These are phyloP conservation scores for Spilosoma lubricipeda DNA, from an alignment of 2,888 invertebrate species.

Conservation along the genomic window DNA sequence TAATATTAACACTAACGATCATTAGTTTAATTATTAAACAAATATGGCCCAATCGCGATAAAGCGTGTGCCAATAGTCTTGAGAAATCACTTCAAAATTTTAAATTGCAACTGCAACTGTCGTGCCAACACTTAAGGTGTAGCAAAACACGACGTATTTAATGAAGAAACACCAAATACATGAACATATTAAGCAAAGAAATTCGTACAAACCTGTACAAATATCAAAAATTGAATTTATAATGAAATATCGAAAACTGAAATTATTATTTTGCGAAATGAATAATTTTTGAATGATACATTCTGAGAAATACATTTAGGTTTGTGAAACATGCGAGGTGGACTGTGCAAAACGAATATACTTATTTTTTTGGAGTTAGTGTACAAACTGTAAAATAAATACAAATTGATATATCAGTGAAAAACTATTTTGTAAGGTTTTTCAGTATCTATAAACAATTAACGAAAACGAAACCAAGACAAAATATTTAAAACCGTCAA, in stretches of 20 bases:
- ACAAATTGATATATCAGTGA: too few relatives aligned
- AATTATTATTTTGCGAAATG: background rate
- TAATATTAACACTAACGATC: constrained; percentile 7
- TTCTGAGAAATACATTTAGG: background rate
- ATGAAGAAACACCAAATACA: background rate
- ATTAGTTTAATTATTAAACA: constrained; percentile 2
- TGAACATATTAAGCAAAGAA: background rate
- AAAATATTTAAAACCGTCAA: too few relatives aligned
- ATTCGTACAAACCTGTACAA: background rate
- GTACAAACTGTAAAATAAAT: too few relatives aligned
- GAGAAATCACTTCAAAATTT: background rate
- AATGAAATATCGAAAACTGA: background rate
- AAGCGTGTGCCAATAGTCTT: constrained; percentile 8
- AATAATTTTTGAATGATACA: background rate
- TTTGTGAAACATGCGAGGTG: too few relatives aligned
- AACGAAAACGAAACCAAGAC: background rate
- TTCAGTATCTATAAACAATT: too few relatives aligned
- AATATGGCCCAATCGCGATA: constrained; percentile 2
- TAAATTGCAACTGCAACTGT: constrained; percentile 2
- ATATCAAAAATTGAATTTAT: background rate
- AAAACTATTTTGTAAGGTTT: too few relatives aligned
- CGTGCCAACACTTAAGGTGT: background rate
- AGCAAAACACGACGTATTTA: constrained; percentile 1
- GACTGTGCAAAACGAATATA: too few relatives aligned
- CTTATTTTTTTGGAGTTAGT: too few relatives aligned